phyloP scores from a whole-genome alignment of 2,888 invertebrate species.

The Hypselothyrea guttata region DNA sequence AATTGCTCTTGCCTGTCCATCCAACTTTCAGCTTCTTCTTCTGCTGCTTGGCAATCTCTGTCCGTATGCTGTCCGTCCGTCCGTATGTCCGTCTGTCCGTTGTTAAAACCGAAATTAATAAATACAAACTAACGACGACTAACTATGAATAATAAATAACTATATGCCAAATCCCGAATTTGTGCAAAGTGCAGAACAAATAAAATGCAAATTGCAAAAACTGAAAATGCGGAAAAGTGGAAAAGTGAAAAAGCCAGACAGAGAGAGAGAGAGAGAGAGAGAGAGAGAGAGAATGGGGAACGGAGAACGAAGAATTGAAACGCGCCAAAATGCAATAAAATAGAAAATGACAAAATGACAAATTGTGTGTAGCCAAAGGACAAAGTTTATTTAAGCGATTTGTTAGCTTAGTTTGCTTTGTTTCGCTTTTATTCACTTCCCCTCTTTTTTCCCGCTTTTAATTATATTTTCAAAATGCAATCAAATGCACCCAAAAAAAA shows the following conservation, averaged over 20 bases:
- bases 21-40: too few species aligned
- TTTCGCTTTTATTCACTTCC: conserved; percentile 1
- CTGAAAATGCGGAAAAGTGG: background rate
- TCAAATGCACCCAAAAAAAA: too few species aligned
- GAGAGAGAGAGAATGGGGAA: too few species aligned
- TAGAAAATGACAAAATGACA: conserved; percentile 50
- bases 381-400: conserved; percentile 76
- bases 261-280: background rate
- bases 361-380: conserved; percentile 57
- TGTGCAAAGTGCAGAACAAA: conserved; percentile 34
- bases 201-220: conserved; percentile 60
- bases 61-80: background rate
- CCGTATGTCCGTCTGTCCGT: too few species aligned
- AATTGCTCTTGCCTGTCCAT: conserved; percentile 6
- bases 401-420: conserved; percentile 50
- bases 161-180: conserved; percentile 14
- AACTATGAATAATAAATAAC: conserved; percentile 73
- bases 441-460: background rate
- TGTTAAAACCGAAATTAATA: conserved; percentile 60
- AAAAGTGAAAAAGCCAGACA: background rate
- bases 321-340: conserved; percentile 9
- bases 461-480: too few species aligned
- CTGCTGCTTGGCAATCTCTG: too few species aligned
- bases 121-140: conserved; percentile 47
- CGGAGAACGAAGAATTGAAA: background rate